Base-by-base conservation (phyloP, 2,797 vertebrate species). In the Anableps anableps region DNA sequence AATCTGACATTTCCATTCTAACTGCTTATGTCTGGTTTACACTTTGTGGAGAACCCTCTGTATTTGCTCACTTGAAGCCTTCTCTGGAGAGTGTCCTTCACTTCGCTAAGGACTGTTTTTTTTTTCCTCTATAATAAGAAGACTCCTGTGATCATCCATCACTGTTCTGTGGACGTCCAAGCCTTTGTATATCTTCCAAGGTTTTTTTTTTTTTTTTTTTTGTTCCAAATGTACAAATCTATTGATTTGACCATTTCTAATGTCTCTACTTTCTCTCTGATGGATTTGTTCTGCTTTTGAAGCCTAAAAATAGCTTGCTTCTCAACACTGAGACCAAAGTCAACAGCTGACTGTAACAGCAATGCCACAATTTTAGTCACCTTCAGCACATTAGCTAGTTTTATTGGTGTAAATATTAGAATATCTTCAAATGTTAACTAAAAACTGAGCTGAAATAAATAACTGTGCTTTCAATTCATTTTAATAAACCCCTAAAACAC, bases 251-350 rank as follows among this genome's bases (percentile, higher is more conserved):
- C 19, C 47, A 31, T 45, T 51, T n/a, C 17, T 50, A 79, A 74
- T 74, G 58, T 74, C 16, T 58, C 43, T 50, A 47, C 17, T 38
- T 19, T 78, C 26, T 72, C 29, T 78, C 51, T 11, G 48, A 53
- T 34, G n/a, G 60, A 66, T 79, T 31, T 66, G 29, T 79, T 74
- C 23, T 50, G 17, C 31, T 79, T 51, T n/a, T 79, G 55, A 62
- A 64, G 26, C 34, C 78, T 79, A 79, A 66, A 74, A 74, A 31
- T 53, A 66, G 72, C 47, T 41, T 43, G 21, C 53, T 72, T 68
- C 14, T 51, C 43, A 31, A 3, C 29, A 74, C 38, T 55, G 60
- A 74, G 71, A 36, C 8, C 47, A 23, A 1, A n/a, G 51, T 43
- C 16, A 38, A 53, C n/a, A 43, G 47, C 8, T 51, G 58, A 38